Percentiles rank a stretch among this genome's conserved stretches.
Evolutionary conservation across 2,888 invertebrate genomes (phyloP).

Genomic region (Tachina lurida): DNA sequence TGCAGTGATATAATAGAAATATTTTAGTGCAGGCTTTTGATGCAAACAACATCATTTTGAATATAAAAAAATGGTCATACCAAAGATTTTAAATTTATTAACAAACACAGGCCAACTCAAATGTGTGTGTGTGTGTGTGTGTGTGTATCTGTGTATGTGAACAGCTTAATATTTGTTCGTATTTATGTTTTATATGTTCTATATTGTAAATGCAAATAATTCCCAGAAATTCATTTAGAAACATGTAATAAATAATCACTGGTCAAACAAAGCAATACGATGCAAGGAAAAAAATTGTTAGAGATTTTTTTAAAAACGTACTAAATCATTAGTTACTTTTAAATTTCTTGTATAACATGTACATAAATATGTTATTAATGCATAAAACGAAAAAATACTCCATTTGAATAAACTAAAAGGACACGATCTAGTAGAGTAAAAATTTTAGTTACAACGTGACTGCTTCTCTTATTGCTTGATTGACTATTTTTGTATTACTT

Average conservation of each 20-base stretch:
- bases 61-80: not conserved
- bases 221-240: constrained; percentile 27
- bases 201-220: constrained; percentile 9
- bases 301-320: too few species aligned
- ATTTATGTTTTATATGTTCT: not conserved
- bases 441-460: too few species aligned
- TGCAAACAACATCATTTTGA: not conserved
- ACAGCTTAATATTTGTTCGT: not conserved
- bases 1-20: too few species aligned
- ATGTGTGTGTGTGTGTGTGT: not conserved
- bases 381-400: too few species aligned
- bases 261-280: constrained; percentile 10
- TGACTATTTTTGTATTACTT: too few species aligned
- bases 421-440: too few species aligned
- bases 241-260: constrained; percentile 29
- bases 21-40: too few species aligned
- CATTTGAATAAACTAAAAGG: too few species aligned
- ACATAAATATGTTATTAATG: too few species aligned
- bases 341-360: too few species aligned
- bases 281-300: not conserved
- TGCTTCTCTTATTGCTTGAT: too few species aligned
- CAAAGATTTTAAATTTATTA: constrained; percentile 27
- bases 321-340: too few species aligned
- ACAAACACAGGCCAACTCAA: not conserved
- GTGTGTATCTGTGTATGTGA: not conserved